Base-by-base conservation (phyloP, 2,888 invertebrate genomes). In the Poecilobothrus nobilitatus region DNA sequence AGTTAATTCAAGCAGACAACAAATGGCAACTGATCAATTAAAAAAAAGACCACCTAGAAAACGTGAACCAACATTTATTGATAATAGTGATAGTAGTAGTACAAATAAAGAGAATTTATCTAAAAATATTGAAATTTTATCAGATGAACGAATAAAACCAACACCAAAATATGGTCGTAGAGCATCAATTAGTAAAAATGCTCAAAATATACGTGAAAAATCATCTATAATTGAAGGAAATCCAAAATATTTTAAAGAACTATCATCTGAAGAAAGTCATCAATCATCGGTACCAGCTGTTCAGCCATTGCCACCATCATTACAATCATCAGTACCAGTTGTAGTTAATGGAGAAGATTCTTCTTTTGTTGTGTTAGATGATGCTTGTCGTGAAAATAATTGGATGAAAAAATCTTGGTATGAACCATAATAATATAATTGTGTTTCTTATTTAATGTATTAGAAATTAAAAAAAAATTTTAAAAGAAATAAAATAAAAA, bases 381-480 rank as follows among this genome's bases (percentile, higher is more conserved):
- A 81, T 66, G 79, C 80, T 0, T 77, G 77, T 69, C 79, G 79
- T 70, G 78, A 78, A 72, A 78, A 76, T 73, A 76, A 76, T 67
- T 81, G 80, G 81, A 80, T 80, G 79, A 78, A 81, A 67, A 79
- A 79, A 69, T 77, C 78, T 21, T 80, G 81, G 81, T 81, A 80
- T 71, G 80, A 80, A 68, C 76, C 77, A 53, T 53, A 53, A 53
- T 2, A 53, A 53, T 18, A 53, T 18, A 53, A 53, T 15, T 53
- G 18, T 53, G 53, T 53, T n/a, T 18, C 53, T 53, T 18, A 18
- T 18, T 53, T 53, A 53, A 53, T 18, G 15, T 37, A 37, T 37
- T 37, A 8, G 8, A 37, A 37, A 37, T 37, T 37, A 37, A 37
- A 37, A 7, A 8, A 5, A 37, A 10, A 10, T 37, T 12, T 7